Base-by-base conservation (phyloP, 2,113 vertebrate species). In the Crypturellus undulatus region DNA sequence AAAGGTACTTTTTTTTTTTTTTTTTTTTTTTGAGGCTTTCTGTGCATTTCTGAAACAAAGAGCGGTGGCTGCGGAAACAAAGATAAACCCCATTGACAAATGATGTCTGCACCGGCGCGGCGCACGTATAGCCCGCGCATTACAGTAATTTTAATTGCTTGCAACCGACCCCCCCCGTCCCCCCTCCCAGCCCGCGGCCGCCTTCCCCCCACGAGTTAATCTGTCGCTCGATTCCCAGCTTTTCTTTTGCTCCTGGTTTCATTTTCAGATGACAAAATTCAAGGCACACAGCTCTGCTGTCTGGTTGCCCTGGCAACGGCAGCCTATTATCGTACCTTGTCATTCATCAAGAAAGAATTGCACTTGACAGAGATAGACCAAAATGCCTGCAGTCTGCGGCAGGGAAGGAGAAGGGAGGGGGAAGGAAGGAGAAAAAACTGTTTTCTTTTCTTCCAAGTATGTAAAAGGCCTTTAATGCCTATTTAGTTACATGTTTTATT, bases 271-370 rank as follows among this genome's bases (percentile, higher is more conserved):
- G 97, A 98, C 98, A 98, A 98, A 98, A 98, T 97, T 97, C 98
- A 98, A 98, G 98, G 98, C 98, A 98, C 98, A 98, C 98, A 98
- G 98, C 96, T 98, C 98, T 98, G 98, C 98, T 98, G 99, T 99
- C 98, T 99, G 98, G 99, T 99, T 99, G 98, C 98, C 98, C 98
- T 99, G 98, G 99, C 70, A 98, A 99, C 99, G 97, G 97, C 97
- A 98, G 98, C 98, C 98, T 98, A 99, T 99, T 99, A 99, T 99
- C 98, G 97, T 98, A 99, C 99, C 98, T 99, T 99, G 98, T 99
- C 98, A 99, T 99, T 99, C 99, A 99, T 99, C 98, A 99, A 99
- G 98, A 99, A 99, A 98, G 98, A 98, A 98, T 98, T 98, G 98
- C 97, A 98, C 98, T 98, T 99, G 98, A 98, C 97, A 98, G 98